These are phyloP conservation scores for Agrilus planipennis DNA, from an alignment of 1,140 invertebrate genomes.

Conservation along the genomic window DNA sequence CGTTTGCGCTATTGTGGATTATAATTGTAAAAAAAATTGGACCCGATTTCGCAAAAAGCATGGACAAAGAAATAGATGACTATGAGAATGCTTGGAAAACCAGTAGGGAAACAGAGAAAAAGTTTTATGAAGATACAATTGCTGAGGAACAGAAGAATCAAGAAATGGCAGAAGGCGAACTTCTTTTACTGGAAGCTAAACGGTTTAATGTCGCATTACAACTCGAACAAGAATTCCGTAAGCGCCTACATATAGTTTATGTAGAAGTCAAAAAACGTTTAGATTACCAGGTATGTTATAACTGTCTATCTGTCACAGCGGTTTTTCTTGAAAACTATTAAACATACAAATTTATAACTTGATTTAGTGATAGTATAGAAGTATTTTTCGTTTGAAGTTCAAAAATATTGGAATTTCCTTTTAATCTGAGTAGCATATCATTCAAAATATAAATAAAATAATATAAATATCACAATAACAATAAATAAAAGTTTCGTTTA, in stretches of 20 bases:
- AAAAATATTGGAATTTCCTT: no score
- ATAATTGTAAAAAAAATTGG: constrained; percentile 60
- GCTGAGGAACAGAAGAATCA: constrained; percentile 56
- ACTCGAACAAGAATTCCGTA: constrained; percentile 78
- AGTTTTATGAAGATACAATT: constrained; percentile 43
- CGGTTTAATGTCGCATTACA: constrained; percentile 82
- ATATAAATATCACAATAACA: no score
- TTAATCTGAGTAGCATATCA: no score
- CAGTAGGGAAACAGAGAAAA: constrained; percentile 38
- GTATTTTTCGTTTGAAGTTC: no score
- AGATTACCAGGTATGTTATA: constrained; percentile 89
- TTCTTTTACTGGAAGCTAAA: constrained; percentile 69
- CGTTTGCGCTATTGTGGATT: constrained; percentile 55
- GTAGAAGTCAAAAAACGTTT: constrained; percentile 67
- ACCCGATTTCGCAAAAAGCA: constrained; percentile 40
- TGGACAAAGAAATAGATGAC: constrained; percentile 63
- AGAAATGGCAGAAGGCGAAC: constrained; percentile 61
- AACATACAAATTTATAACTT: no score
- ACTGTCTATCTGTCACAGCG: no score
- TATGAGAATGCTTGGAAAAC: constrained; percentile 21
- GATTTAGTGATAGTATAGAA: no score
- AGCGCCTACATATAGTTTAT: constrained; percentile 62
- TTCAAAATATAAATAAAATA: no score
- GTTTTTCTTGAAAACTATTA: no score
- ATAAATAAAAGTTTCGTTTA: no score